Evolutionary conservation across 2,113 vertebrate species (phyloP).

Genomic region (Oryzias woworae): DNA sequence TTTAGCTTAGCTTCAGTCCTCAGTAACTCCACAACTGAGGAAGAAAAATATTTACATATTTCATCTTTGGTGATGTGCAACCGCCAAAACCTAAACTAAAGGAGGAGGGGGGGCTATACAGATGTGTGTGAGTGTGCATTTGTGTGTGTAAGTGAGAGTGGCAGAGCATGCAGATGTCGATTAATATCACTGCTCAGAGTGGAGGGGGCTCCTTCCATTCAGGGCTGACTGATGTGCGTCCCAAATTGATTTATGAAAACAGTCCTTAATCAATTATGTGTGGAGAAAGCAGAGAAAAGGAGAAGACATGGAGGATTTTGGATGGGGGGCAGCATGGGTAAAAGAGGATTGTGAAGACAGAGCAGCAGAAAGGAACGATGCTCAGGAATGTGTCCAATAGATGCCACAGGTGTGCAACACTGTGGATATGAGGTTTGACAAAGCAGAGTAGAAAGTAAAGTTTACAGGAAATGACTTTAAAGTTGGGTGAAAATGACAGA

Average conservation of each 20-base stretch:
- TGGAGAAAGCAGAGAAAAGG: slow-evolving; percentile 75
- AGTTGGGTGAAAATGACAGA: neutral
- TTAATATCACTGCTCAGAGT: slow-evolving; percentile 73
- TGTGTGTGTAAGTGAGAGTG: slow-evolving; percentile 66
- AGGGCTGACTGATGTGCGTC: slow-evolving; percentile 99
- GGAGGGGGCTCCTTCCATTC: slow-evolving; percentile 89
- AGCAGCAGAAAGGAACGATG: slow-evolving; percentile 51
- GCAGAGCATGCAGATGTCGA: slow-evolving; percentile 78
- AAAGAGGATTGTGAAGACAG: slow-evolving; percentile 41
- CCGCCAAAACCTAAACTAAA: slow-evolving; percentile 43
- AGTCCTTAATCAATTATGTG: slow-evolving; percentile 98
- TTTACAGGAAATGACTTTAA: too few relatives aligned
- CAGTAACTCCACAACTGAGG: slow-evolving; percentile 42
- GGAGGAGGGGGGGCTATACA: slow-evolving; percentile 47
- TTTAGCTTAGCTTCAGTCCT: slow-evolving; percentile 39
- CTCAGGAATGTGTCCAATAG: slow-evolving; percentile 60
- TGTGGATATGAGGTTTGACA: slow-evolving; percentile 49
- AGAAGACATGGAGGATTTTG: slow-evolving; percentile 43
- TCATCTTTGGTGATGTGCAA: slow-evolving; percentile 51
- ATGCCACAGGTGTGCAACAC: slow-evolving; percentile 60
- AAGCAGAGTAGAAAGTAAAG: neutral
- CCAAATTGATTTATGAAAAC: slow-evolving; percentile 99
- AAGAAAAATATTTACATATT: slow-evolving; percentile 57
- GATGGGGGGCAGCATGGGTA: slow-evolving; percentile 30
- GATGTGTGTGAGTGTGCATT: slow-evolving; percentile 37